Base-by-base conservation (phyloP, 2,888 invertebrate species). In the Portevinia maculata region DNA sequence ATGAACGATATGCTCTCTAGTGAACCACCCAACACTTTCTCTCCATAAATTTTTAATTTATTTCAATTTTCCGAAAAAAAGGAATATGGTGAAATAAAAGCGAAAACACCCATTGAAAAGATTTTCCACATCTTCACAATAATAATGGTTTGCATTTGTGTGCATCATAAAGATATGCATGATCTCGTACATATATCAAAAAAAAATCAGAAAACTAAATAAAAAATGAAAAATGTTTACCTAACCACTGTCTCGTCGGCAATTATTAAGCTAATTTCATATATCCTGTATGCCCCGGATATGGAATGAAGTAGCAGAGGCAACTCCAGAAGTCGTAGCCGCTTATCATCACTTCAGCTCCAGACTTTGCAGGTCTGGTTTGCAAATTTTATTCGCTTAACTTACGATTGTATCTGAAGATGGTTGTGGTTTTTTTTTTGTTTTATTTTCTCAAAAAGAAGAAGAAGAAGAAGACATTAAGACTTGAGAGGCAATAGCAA, bases 241-340 rank as follows among this genome's bases (percentile, higher is more conserved):
- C 78, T 83, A 78, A 83, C 83, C 78, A 71, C 83, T 78, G 83
- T 83, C 83, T 83, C 83, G 78, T 73, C 83, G 83, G 83, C 83
- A 83, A 83, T 83, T 78, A 83, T 83, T 83, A 73, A 83, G 78
- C 78, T 81, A 83, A 83, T 83, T 83, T 73, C 83, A 78, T 83
- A 83, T 78, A 83, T 83, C 78, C 83, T 76, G 71, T 83, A 65
- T 74, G 74, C 41, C 53, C 57, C 37, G 41, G 59, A 46, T 34
- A 13, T 13, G 39, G 48, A 34, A 34, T 48, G 62, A 13, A 24
- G 34, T 7, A 50, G 34, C 8, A 3, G 55, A 32, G 55, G 17
- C 53, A 48, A 60, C 69, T 39, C 32, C 44, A 50, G 55, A 30
- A 73, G 76, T 59, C 57, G 44, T 62, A 50, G 59, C 30, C 70